Percentiles rank a stretch among this genome's conserved stretches.
Conservation (phyloP, 2,888 invertebrate species). For the Anthophora plumipes region DNA sequence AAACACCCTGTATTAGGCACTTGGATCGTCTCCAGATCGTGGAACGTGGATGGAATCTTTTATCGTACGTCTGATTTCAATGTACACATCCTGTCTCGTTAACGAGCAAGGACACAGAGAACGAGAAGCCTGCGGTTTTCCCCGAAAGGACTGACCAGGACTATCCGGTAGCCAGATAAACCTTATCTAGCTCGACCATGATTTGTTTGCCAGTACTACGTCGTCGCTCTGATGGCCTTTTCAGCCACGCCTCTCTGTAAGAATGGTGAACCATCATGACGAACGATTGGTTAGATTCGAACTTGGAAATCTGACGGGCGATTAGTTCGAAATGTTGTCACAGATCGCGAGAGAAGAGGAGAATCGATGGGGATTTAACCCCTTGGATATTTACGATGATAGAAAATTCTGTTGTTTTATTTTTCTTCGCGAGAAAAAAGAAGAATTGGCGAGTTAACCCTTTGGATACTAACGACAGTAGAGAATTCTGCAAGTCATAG, state of each 20-base stretch:
- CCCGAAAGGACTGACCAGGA: conserved; percentile 42
- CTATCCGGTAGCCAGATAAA: conserved; percentile 48
- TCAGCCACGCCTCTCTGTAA: conserved; percentile 31
- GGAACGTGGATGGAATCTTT: neutral
- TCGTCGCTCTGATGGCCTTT: conserved; percentile 8
- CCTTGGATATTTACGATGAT: neutral
- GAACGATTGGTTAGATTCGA: neutral
- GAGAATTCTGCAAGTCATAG: too few species aligned
- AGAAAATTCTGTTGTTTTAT: neutral
- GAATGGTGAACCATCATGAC: neutral
- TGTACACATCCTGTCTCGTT: conserved; percentile 37
- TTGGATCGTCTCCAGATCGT: too few species aligned
- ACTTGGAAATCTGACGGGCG: neutral
- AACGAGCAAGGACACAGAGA: conserved; percentile 18
- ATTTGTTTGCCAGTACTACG: conserved; percentile 33
- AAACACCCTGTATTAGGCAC: too few species aligned
- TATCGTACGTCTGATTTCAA: conserved; percentile 11
- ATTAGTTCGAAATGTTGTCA: neutral
- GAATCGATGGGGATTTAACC: neutral
- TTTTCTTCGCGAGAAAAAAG: too few species aligned
- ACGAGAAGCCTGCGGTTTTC: conserved; percentile 34
- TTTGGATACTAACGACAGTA: too few species aligned
- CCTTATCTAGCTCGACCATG: conserved; percentile 41
- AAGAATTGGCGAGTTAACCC: too few species aligned
- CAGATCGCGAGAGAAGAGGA: neutral